phyloP scores from a whole-genome alignment of 2,888 invertebrate genomes.

The Stenurella melanura region DNA sequence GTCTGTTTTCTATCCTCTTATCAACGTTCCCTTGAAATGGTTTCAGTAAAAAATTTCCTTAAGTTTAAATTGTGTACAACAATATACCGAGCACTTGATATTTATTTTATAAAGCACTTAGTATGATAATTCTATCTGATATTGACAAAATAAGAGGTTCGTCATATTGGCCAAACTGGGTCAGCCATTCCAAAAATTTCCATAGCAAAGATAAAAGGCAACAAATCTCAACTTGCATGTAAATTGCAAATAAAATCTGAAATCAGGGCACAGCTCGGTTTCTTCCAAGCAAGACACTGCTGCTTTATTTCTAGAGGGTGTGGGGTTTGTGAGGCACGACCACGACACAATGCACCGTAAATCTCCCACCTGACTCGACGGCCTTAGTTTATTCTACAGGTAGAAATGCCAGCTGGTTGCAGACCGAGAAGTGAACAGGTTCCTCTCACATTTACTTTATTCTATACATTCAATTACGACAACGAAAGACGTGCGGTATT shows the following conservation, averaged over 20 bases:
- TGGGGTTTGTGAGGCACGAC: slow-evolving; percentile 38
- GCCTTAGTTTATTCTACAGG: slow-evolving; percentile 42
- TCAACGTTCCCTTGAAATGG: too few relatives aligned
- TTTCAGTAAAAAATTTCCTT: too few relatives aligned
- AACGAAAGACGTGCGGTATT: not conserved
- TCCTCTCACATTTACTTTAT: slow-evolving; percentile 10
- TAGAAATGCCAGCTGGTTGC: slow-evolving; percentile 41
- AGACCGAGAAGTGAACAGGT: slow-evolving; percentile 37
- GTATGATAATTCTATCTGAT: not conserved
- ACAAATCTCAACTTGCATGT: slow-evolving; percentile 33
- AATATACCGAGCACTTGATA: too few relatives aligned
- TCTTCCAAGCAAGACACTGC: slow-evolving; percentile 17
- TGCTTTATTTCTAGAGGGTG: slow-evolving; percentile 33
- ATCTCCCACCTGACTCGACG: slow-evolving; percentile 41
- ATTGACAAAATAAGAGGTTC: not conserved
- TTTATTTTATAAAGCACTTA: too few relatives aligned
- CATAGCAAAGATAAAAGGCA: slow-evolving; percentile 15
- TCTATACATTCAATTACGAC: not conserved
- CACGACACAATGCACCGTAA: slow-evolving; percentile 37
- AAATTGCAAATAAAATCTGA: slow-evolving; percentile 32
- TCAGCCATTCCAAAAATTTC: not conserved
- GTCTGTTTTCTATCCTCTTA: too few relatives aligned
- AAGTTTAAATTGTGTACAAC: too few relatives aligned
- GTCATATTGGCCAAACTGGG: not conserved
- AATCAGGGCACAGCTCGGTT: slow-evolving; percentile 31